A percentile compares a stretch with the other conserved stretches of the same genome.
Conservation (phyloP, 2,113 vertebrate species). For the Menura novaehollandiae region DNA sequence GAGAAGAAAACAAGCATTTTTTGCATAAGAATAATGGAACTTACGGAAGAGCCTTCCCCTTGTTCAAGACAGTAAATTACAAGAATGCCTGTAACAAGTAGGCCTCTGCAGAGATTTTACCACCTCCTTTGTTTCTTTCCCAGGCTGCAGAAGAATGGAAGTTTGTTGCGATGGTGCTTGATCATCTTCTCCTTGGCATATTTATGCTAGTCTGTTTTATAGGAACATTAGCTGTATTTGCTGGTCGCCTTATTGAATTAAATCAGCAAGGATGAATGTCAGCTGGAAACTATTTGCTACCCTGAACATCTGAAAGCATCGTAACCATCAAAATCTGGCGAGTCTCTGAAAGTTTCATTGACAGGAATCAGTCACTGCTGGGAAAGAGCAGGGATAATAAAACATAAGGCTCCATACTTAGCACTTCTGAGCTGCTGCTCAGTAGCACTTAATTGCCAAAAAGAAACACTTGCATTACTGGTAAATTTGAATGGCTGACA, state of each 20-base stretch:
- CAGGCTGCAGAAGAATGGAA: constrained; percentile 98
- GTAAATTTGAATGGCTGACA: background rate
- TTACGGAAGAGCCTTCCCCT: background rate
- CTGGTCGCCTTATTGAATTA: constrained; percentile 93
- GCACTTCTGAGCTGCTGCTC: background rate
- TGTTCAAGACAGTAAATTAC: background rate
- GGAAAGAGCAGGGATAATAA: background rate
- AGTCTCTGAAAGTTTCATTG: background rate
- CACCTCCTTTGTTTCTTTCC: constrained; percentile 13
- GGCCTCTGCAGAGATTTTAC: background rate
- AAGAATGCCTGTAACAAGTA: background rate
- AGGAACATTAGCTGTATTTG: constrained; percentile 93
- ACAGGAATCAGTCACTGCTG: background rate
- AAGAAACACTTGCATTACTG: background rate
- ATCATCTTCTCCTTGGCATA: constrained; percentile 93
- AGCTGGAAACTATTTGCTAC: background rate
- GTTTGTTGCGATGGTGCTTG: constrained; percentile 97
- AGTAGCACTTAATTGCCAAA: background rate
- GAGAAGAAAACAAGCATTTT: background rate
- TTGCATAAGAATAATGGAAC: background rate
- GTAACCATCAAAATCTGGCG: background rate
- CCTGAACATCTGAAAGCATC: background rate
- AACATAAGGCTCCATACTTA: background rate
- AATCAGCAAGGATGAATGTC: constrained; percentile 80
- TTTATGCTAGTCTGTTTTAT: constrained; percentile 96